Evolutionary conservation across 2,797 vertebrate genomes (phyloP).

Genomic region (Peromyscus melanophrys): DNA sequence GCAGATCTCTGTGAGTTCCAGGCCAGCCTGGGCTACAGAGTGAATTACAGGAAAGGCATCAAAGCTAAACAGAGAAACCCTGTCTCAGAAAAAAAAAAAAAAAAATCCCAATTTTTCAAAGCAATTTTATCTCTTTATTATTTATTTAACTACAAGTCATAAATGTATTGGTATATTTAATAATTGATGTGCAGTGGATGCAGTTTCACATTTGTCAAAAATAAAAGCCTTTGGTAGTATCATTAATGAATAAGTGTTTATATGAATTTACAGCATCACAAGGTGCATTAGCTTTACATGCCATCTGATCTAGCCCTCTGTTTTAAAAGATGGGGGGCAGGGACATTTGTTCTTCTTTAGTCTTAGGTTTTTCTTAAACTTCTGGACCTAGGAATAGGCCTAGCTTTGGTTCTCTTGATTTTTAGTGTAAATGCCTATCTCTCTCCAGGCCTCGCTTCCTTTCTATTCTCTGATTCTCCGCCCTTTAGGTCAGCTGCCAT

Average conservation of each 20-base stretch:
- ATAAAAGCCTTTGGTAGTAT: neutral
- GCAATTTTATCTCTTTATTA: constrained; percentile 24
- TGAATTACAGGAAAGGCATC: no score
- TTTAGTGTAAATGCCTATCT: neutral
- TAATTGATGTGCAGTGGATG: constrained; percentile 45
- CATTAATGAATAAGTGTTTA: constrained; percentile 56
- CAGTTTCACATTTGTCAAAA: constrained; percentile 66
- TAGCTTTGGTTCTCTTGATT: constrained; percentile 50
- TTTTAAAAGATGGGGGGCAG: constrained; percentile 19
- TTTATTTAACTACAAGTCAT: constrained; percentile 2
- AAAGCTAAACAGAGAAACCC: no score
- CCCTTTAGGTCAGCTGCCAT: constrained; percentile 54
- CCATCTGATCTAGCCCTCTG: neutral
- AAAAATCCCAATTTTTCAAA: constrained; percentile 53
- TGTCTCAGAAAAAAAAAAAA: no score
- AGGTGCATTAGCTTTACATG: constrained; percentile 35
- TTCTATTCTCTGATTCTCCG: constrained; percentile 43
- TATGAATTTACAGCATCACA: constrained; percentile 36
- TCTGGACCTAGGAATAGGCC: neutral
- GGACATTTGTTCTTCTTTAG: constrained; percentile 34
- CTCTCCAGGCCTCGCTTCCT: neutral
- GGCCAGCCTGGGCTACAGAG: no score
- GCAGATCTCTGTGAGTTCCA: no score
- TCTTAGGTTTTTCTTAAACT: constrained; percentile 1
- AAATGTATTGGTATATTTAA: constrained; percentile 39